Conservation (phyloP, 2,888 invertebrate species). For the Noctua janthe region DNA sequence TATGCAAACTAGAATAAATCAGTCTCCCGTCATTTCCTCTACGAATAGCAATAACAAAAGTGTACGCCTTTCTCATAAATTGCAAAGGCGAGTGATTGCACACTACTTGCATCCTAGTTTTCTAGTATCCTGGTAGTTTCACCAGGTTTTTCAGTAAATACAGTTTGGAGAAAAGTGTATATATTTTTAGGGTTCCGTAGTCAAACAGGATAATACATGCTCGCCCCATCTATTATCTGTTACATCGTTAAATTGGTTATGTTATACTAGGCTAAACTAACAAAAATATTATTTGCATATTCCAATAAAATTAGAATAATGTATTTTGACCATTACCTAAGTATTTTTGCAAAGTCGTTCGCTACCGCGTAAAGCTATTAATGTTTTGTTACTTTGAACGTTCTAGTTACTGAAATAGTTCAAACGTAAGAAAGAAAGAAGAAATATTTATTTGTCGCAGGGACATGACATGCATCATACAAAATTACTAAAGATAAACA, state of each 20-base stretch:
- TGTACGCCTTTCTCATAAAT: constrained; percentile 43
- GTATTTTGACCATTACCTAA: no score
- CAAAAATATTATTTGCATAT: no score
- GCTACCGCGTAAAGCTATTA: no score
- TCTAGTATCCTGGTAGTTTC: constrained; percentile 29
- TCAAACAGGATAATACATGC: not conserved
- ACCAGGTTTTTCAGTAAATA: constrained; percentile 11
- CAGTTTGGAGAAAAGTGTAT: not conserved
- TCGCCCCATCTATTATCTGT: no score
- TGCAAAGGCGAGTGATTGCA: constrained; percentile 51
- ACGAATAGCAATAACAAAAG: constrained; percentile 35
- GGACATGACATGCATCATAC: no score
- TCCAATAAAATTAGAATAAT: no score
- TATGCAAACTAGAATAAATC: constrained; percentile 41
- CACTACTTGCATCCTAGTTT: constrained; percentile 25
- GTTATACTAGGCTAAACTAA: no score
- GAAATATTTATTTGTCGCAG: no score
- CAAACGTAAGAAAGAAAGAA: no score
- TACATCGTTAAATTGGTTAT: no score
- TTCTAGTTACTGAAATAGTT: not conserved
- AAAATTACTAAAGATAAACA: no score
- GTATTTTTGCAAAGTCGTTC: no score
- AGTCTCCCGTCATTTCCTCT: constrained; percentile 34
- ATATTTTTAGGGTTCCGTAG: constrained; percentile 3
- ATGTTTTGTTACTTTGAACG: not conserved